Evolutionary conservation across 1,140 invertebrate genomes (phyloP), one percentile per base, ranked within the genome.

Genomic region (Zaprionus tsacasi): DNA sequence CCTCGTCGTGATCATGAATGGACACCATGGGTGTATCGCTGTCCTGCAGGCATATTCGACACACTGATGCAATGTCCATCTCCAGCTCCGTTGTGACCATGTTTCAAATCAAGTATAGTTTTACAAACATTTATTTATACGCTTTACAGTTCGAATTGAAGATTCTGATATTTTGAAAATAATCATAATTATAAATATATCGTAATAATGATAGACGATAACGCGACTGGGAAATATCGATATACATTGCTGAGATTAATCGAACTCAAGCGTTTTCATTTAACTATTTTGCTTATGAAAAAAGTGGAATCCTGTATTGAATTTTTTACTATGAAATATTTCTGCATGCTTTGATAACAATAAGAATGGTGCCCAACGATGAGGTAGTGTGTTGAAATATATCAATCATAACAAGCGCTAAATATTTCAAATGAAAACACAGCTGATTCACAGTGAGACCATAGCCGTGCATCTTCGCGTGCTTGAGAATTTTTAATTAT

Each of bases 11-110:
- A 1, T 92, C 88, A 58, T 77, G 91, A 12, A 92, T 91, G 38
- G 91, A 90, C 4, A 79, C 72, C 91, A 92, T 92, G 7, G 79
- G 71, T 11, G 71, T 40, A n/a, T 90, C 85, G 12, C 75, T 90
- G 30, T 77, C 79, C 76, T 92, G 85, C 27, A 92, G 63, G 50
- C 91, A 92, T 25, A 91, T 82, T 1, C 91, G 78, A 33, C 91
- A 90, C 7, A 87, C 69, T 10, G 60, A 65, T 7, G 55, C 45
- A 48, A 89, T 75, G 27, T 91, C 73, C 52, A 88, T 17, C 4
- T 54, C 38, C 3, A 76, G 21, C 30, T 79, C 76, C 21, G n/a
- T 35, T 68, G 63, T 59, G 7, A 30, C 40, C 67, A 67, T 70
- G n/a, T 43, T 50, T 11, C 27, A 52, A 10, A 3, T 1, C 36